phyloP scores from a whole-genome alignment of 1,140 invertebrate species.

The Aradophagus sp. region DNA sequence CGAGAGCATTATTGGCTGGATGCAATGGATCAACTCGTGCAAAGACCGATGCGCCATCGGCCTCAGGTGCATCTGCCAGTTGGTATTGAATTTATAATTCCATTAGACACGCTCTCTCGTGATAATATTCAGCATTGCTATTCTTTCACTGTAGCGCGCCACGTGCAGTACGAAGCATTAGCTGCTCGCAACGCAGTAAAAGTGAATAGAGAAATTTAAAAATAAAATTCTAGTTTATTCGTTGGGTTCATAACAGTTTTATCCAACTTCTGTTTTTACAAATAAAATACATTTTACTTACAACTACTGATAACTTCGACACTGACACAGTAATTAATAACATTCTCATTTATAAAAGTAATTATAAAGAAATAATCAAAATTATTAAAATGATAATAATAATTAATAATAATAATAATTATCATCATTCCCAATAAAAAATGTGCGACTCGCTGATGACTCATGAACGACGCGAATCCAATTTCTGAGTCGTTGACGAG shows the following conservation, averaged over 20 bases:
- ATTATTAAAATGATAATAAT: no score
- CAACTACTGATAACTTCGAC: no score
- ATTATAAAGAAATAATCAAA: no score
- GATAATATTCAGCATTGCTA: conserved; percentile 63
- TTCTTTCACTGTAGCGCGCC: conserved; percentile 56
- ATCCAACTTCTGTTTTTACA: not conserved
- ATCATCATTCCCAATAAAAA: no score
- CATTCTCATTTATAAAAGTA: no score
- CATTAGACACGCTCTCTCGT: conserved; percentile 62
- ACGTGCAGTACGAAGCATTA: conserved; percentile 21
- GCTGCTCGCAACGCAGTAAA: conserved; percentile 1
- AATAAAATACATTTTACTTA: not conserved
- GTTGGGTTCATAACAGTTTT: not conserved
- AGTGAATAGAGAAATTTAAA: conserved; percentile 8
- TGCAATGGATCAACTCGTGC: conserved; percentile 40
- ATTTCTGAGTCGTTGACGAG: no score
- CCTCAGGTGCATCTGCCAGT: conserved; percentile 65
- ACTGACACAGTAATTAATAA: no score
- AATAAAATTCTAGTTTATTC: conserved; percentile 10
- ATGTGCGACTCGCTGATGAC: no score
- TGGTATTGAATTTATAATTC: conserved; percentile 71
- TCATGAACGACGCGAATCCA: no score
- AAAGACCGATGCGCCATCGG: conserved; percentile 47
- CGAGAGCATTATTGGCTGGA: conserved; percentile 45
- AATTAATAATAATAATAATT: no score